These are phyloP conservation scores for Coreoperca whiteheadi DNA, from an alignment of 2,113 vertebrate genomes.

Conservation along the genomic window DNA sequence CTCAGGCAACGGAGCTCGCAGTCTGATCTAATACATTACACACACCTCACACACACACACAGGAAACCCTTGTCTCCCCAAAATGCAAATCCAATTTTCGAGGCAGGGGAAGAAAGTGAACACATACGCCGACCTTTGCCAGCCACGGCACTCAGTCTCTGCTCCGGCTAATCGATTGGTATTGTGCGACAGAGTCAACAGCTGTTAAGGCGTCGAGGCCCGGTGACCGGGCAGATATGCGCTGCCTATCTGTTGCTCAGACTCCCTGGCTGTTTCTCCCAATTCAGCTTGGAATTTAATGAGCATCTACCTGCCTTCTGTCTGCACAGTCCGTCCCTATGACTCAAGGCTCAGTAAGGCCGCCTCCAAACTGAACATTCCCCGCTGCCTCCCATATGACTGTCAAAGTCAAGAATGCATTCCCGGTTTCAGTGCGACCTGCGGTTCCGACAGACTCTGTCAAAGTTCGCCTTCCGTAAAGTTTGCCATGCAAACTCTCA, in stretches of 20 bases:
- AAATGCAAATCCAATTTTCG: conserved; percentile 67
- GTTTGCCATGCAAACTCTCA: not conserved
- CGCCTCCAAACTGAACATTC: not conserved
- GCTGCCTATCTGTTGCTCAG: not conserved
- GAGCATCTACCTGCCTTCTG: conserved; percentile 37
- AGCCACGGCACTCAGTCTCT: not conserved
- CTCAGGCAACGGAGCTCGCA: conserved; percentile 56
- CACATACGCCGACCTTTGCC: conserved; percentile 44
- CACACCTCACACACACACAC: conserved; percentile 52
- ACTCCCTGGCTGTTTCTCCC: conserved; percentile 19
- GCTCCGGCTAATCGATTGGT: conserved; percentile 57
- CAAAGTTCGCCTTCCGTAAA: not conserved
- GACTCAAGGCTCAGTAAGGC: not conserved
- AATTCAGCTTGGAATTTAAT: conserved; percentile 25
- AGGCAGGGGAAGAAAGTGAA: conserved; percentile 17
- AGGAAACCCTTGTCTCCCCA: conserved; percentile 53
- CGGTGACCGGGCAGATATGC: conserved; percentile 8
- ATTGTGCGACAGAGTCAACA: conserved; percentile 42
- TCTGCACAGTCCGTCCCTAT: conserved; percentile 11
- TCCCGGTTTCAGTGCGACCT: not conserved
- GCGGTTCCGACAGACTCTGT: not conserved
- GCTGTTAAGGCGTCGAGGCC: conserved; percentile 25
- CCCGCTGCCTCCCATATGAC: not conserved
- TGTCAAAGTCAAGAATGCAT: not conserved
- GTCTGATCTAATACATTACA: conserved; percentile 49